Base-by-base conservation (phyloP, 2,888 invertebrate species). In the Lottia gigantea region DNA sequence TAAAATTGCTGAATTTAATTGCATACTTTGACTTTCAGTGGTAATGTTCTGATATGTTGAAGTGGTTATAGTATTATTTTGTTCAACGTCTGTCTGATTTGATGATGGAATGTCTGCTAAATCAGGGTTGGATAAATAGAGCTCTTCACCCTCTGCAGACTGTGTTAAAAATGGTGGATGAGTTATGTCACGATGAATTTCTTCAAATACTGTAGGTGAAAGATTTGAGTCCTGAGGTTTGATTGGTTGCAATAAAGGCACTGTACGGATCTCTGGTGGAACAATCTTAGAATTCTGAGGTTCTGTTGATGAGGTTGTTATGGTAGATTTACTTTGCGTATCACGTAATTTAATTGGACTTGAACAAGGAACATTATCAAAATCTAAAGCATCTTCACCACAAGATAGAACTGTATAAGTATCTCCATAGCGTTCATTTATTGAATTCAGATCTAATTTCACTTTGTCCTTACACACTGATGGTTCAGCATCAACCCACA, bases 281-380 rank as follows among this genome's bases (percentile, higher is more conserved):
- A 23, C 19, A 19, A 55, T 55, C 55, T 55, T 55, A 3, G 55
- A 55, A 19, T 55, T 8, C 23, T 55, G 19, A 11, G 55, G 2
- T 1, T 55, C 55, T 55, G 23, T 55, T 11, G 19, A 11, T 23
- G 23, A 14, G 23, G 23, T 23, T 23, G 55, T 55, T 19, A 0
- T 55, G 19, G 19, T 23, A 12, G 19, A 23, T 23, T 55, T 11
- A 12, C 19, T 11, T 23, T 11, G 19, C 8, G 12, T 14, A 14
- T 19, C 11, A 2, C 2, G 19, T 19, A 55, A 23, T 23, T 55
- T 55, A 23, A 55, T 23, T 23, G 55, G 55, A 23, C 55, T 55
- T 23, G 55, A 55, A 23, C 55, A 55, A 55, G 55, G 55, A 19
- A 55, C 55, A 55, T 55, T 55, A 55, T 55, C 55, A 16, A 55